Conservation (phyloP, 1,140 invertebrate genomes). For the Meloidogyne exigua region DNA sequence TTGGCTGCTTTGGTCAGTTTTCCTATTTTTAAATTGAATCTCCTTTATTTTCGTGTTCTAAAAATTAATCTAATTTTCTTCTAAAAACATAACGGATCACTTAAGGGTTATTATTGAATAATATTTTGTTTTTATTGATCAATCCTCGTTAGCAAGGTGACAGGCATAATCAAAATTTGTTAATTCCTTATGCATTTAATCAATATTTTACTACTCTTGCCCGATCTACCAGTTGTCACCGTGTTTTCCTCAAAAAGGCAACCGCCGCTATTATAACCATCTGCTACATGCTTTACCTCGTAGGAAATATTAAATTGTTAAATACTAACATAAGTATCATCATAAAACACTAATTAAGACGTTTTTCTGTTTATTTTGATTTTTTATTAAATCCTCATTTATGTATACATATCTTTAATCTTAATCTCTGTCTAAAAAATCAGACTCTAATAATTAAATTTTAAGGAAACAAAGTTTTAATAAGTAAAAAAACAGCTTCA, state of each 20-base stretch:
- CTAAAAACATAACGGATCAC: too few species aligned
- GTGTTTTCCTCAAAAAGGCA: not conserved
- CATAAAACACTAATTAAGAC: not conserved
- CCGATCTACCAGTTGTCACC: not conserved
- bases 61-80: too few species aligned
- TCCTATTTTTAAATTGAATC: not conserved
- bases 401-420: too few species aligned
- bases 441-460: not conserved
- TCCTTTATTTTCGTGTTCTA: not conserved
- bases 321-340: not conserved
- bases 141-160: not conserved
- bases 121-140: too few species aligned
- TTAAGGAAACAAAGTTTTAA: not conserved
- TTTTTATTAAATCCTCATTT: too few species aligned
- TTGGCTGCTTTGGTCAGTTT: not conserved
- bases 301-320: not conserved
- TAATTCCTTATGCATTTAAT: not conserved
- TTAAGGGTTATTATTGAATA: too few species aligned
- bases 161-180: not conserved
- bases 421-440: not conserved
- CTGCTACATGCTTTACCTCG: not conserved
- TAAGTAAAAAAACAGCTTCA: too few species aligned
- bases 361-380: not conserved
- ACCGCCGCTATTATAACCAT: not conserved
- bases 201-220: not conserved